Conservation (phyloP, 1,140 invertebrate genomes). For the Neocloeon triangulifer region DNA sequence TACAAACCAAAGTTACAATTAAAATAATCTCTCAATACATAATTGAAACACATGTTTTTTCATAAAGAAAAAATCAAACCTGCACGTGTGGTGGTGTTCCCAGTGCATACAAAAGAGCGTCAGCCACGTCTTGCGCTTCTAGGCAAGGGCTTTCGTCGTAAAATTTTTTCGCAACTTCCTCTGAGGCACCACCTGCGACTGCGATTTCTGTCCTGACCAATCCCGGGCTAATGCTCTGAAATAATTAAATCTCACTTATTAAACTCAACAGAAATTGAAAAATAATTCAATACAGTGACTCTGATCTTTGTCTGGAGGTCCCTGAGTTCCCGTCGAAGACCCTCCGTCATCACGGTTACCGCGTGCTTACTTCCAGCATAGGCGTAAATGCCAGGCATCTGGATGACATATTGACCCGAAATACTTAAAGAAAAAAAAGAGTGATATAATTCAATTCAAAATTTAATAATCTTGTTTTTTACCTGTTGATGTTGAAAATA, state of each 20-base stretch:
- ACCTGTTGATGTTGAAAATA: slow-evolving; percentile 23
- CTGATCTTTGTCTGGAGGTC: slow-evolving; percentile 23
- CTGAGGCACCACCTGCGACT: slow-evolving; percentile 6
- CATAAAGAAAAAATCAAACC: slow-evolving; percentile 11
- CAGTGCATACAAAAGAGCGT: slow-evolving; percentile 23
- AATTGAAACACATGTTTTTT: too few species aligned
- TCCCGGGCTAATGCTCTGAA: too few species aligned
- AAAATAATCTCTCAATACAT: too few species aligned
- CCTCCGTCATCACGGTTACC: slow-evolving; percentile 28
- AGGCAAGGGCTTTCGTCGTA: slow-evolving; percentile 15
- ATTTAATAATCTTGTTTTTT: too few species aligned
- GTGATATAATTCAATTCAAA: slow-evolving; percentile 9
- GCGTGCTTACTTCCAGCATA: slow-evolving; percentile 34
- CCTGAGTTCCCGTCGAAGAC: slow-evolving; percentile 28
- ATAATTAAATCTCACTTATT: too few species aligned
- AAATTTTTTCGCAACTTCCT: too few species aligned
- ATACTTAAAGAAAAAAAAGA: slow-evolving; percentile 13
- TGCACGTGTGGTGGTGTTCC: slow-evolving; percentile 23
- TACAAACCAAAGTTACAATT: too few species aligned
- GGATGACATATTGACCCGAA: slow-evolving; percentile 12
- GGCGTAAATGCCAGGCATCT: slow-evolving; percentile 17
- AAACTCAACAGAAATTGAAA: too few species aligned
- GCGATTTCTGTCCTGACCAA: slow-evolving; percentile 19
- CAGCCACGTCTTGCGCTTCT: slow-evolving; percentile 22
- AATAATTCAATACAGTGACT: slow-evolving; percentile 24